Evolutionary conservation across 2,113 vertebrate species (phyloP), one percentile per base, ranked within the genome.

Genomic region (Ardeotis arabs): DNA sequence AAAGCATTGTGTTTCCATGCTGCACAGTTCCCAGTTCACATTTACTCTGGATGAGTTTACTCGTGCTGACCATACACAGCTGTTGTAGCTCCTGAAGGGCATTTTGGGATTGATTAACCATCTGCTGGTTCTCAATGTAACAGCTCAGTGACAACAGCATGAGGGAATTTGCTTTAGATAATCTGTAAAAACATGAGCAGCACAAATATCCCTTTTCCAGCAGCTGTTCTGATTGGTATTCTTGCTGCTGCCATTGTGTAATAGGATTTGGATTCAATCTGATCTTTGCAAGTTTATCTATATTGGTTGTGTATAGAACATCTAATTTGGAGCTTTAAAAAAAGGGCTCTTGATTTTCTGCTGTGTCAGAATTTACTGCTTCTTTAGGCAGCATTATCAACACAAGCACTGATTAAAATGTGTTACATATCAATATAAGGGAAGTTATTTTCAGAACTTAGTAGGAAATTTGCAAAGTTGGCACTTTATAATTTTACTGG

Each of bases 71-170:
- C 95, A 91, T 81, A 87, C 94, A 73, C 97, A 97, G 90, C 91
- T 96, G 97, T 79, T 93, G 49, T 73, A 92, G 49, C 28, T 96
- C 83, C 96, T 96, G 91, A 96, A 94, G 81, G 86, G 77, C 49
- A 93, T 97, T 97, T 95, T 90, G 90, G 84, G 96, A 96, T 95
- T 96, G 96, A 96, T 97, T 82, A 96, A 84, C 95, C 95, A 96
- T 96, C 97, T 97, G 95, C 64, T 97, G 81, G 49, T 96, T 93
- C 91, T 96, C 91, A 86, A 64, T 96, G 45, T 79, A 93, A 91
- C 63, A 92, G 72, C 62, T 89, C 73, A 66, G 56, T 77, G 67
- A 91, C 77, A 95, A 73, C 53, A 88, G n/a, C 63, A 75, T 74
- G 72, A 92, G 84, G 50, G 45, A 95, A 93, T 96, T 96, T 95